Percentiles rank a stretch among this genome's conserved stretches.
Conservation (phyloP, 2,888 invertebrate genomes). For the Sminthurinus aureus region DNA sequence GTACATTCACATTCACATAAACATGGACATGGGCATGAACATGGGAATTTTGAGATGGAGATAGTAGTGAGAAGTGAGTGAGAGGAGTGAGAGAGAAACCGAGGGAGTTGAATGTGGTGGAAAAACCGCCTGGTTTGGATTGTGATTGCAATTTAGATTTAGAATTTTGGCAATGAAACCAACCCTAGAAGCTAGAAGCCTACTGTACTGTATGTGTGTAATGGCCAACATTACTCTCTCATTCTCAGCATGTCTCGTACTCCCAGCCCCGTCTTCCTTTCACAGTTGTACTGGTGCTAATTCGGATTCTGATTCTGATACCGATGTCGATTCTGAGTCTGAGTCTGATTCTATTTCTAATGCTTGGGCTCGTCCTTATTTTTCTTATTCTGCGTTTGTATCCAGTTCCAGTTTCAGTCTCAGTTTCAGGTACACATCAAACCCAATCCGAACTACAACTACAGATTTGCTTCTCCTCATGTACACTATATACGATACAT, state of each 20-base stretch:
- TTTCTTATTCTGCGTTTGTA: too few relatives aligned
- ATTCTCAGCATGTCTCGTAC: neutral
- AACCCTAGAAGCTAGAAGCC: neutral
- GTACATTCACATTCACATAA: too few relatives aligned
- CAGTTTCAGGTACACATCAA: too few relatives aligned
- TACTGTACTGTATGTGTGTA: neutral
- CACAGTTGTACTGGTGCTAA: neutral
- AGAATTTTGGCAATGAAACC: slow-evolving; percentile 32
- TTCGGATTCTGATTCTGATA: neutral
- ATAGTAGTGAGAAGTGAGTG: too few relatives aligned
- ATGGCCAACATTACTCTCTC: neutral
- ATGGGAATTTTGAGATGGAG: too few relatives aligned
- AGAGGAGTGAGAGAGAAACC: neutral
- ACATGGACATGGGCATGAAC: too few relatives aligned
- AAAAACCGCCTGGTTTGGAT: slow-evolving; percentile 36
- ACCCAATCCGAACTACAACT: too few relatives aligned
- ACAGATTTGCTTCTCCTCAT: too few relatives aligned
- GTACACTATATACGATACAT: too few relatives aligned
- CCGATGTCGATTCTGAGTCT: neutral
- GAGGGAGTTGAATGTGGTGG: slow-evolving; percentile 33
- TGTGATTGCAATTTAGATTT: slow-evolving; percentile 32
- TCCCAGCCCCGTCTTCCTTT: neutral
- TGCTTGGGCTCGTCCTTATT: too few relatives aligned
- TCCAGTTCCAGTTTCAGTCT: too few relatives aligned
- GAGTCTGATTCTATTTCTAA: too few relatives aligned